Evolutionary conservation across 2,113 vertebrate species (phyloP), one percentile per base, ranked within the genome.

Genomic region (Albula goreensis): DNA sequence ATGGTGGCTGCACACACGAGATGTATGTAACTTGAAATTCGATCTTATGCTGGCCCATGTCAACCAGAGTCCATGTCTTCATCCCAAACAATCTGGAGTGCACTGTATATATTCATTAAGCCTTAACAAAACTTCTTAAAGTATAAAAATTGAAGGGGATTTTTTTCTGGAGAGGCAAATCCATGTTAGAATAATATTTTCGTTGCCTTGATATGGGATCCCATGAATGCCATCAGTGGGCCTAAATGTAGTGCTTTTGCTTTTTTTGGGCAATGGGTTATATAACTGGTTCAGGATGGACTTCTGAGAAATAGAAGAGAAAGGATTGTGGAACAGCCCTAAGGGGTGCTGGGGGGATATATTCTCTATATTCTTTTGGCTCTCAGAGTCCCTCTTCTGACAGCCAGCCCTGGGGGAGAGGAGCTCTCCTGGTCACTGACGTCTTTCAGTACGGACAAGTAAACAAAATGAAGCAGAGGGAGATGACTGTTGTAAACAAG

Each of bases 401-500:
- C 48, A 9, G 41, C 85, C 19, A 50, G 85, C 93, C 85, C 88
- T 13, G 0, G 89, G 86, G 91, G 92, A 82, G 87, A 85, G 90
- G 80, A 84, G 78, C 84, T 91, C 80, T 89, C 89, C 90, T 70
- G 82, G 83, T 88, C 85, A 85, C 86, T 94, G 93, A 95, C 93
- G 92, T 95, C 93, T 94, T 83, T 66, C 90, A 86, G 90, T 89
- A 90, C 89, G 88, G 90, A 88, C 91, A 92, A 94, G 92, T 92
- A 94, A 95, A 94, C 94, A 95, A 86, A 87, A 51, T 63, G 74
- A 88, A 89, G 89, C 83, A 56, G 52, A 87, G 90, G 90, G 89
- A 92, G 92, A 88, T 89, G 85, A 83, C 31, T 56, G 88, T 78
- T 88, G 85, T 95, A 95, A 95, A 95, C 94, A 96, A 81, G 89